Evolutionary conservation across 2,888 invertebrate species (phyloP).

Genomic region (Phania funesta): DNA sequence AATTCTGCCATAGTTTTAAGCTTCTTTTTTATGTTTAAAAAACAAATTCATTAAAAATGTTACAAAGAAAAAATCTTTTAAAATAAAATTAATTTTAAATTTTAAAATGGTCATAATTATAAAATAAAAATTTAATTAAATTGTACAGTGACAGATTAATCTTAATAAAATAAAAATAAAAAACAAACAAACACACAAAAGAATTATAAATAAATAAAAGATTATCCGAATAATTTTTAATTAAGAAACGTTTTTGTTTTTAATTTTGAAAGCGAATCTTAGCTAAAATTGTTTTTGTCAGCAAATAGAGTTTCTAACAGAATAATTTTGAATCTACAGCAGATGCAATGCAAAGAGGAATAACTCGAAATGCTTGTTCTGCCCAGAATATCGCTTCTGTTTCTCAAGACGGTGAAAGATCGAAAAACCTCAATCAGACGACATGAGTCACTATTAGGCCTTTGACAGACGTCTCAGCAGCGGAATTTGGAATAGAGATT

Average conservation of each 20-base stretch:
- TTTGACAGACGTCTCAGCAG: too few species aligned
- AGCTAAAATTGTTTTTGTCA: too few species aligned
- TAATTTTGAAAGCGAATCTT: too few species aligned
- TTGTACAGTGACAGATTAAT: conserved; percentile 31
- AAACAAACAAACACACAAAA: not conserved
- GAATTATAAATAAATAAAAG: not conserved
- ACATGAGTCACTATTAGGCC: too few species aligned
- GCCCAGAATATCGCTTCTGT: too few species aligned
- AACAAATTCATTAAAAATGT: conserved; percentile 70
- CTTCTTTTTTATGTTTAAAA: conserved; percentile 77
- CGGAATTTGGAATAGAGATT: too few species aligned
- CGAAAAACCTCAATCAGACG: too few species aligned
- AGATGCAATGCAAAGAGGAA: too few species aligned
- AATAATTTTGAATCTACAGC: too few species aligned
- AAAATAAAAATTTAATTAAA: not conserved
- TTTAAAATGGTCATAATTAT: conserved; percentile 19
- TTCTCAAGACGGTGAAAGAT: too few species aligned
- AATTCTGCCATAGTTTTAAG: conserved; percentile 71
- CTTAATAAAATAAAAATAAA: conserved; percentile 9
- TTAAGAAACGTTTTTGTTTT: not conserved
- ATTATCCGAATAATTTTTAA: conserved; percentile 42
- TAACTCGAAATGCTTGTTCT: too few species aligned
- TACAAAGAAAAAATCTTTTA: conserved; percentile 50
- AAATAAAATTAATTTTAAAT: conserved; percentile 17
- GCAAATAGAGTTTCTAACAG: too few species aligned